phyloP scores from a whole-genome alignment of 2,113 vertebrate species.

The Struthio camelus region DNA sequence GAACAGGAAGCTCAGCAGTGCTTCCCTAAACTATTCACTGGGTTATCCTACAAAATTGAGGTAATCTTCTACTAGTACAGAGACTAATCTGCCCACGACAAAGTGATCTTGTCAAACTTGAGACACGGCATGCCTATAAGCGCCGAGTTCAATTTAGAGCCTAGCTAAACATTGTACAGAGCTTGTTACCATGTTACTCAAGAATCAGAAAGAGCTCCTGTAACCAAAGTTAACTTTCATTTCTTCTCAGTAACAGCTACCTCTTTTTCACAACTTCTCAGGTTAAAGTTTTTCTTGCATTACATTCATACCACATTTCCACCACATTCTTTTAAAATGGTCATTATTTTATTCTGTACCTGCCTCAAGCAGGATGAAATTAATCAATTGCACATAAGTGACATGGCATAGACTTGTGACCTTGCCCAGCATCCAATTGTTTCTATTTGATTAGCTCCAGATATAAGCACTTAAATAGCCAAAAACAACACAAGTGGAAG shows the following conservation, averaged over 20 bases:
- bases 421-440: conserved; percentile 68
- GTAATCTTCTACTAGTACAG: neutral
- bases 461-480: conserved; percentile 58
- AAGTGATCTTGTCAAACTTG: neutral
- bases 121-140: neutral
- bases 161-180: neutral
- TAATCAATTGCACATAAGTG: conserved; percentile 59
- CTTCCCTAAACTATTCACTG: neutral
- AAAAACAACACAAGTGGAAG: conserved; percentile 58
- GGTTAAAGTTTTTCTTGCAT: conserved; percentile 41
- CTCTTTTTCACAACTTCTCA: conserved; percentile 57
- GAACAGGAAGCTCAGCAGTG: neutral
- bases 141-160: neutral
- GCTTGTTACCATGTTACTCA: neutral
- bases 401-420: conserved; percentile 52
- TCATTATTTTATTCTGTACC: conserved; percentile 50
- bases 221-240: neutral
- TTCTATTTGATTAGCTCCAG: conserved; percentile 67
- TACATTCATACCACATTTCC: conserved; percentile 55
- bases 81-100: neutral
- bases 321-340: conserved; percentile 48
- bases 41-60: neutral
- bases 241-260: conserved; percentile 32
- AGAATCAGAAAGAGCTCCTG: neutral
- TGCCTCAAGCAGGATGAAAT: conserved; percentile 64